Evolutionary conservation across 2,113 vertebrate genomes (phyloP), one percentile per base, ranked within the genome.

Genomic region (Lagenorhynchus albirostris): DNA sequence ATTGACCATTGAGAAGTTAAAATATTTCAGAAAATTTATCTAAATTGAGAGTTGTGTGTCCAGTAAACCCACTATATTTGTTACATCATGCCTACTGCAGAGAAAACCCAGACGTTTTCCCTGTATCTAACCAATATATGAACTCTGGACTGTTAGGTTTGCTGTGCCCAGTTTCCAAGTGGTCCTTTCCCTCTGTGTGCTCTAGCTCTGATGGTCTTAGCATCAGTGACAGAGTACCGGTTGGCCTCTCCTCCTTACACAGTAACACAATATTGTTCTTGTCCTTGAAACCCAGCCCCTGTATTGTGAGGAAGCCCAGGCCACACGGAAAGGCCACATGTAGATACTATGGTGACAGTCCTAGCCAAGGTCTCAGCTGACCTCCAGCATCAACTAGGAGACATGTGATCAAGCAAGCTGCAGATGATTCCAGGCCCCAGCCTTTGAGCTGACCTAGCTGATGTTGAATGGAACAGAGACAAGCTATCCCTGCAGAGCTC

Each of bases 21-120:
- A 90, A 38, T 68, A 36, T 74, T 94, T 92, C 74, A 97, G 81
- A 87, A 94, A 95, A 20, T 21, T 23, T 89, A 47, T 82, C 53
- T 94, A 62, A 96, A 63, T 13, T 83, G 38, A 83, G 15, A 95
- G n/a, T 31, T 67, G 12, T 17, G 3, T 38, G 33, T 62, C 33
- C 14, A 71, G 29, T 12, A 68, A 93, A 77, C 20, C 41, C 44
- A 44, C 36, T 0, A 60, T n/a, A 26, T 63, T 31, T 20, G 50
- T 29, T 53, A 53, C 3, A 71, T n/a, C 31, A 25, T 8, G 21
- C 20, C 81, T 68, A 33, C 17, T 55, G 5, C 5, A 77, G 17
- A 68, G 44, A 88, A 33, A 29, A 38, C 17, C 88, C 3, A 1
- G 55, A 4, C 55, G 41, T 50, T 77, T 95, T 74, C 63, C 83